A percentile compares a stretch with the other conserved stretches of the same genome.
These are phyloP conservation scores for Kryphioiulus occultus DNA, from an alignment of 2,888 invertebrate genomes.

Conservation along the genomic window DNA sequence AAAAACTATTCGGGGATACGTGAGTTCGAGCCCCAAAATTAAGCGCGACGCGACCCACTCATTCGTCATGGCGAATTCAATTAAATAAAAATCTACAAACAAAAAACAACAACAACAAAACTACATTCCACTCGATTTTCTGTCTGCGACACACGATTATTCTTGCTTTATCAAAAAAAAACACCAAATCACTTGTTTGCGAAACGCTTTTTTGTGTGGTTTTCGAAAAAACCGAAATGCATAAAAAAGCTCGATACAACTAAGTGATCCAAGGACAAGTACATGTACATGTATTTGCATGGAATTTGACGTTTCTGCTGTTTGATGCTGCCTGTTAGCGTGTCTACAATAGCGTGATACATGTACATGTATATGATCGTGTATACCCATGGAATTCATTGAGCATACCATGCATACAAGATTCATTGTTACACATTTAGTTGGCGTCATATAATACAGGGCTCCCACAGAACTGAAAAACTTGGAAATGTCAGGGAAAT, in stretches of 20 bases:
- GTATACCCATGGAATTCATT: too few relatives aligned
- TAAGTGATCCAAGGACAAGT: not conserved
- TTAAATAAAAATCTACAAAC: not conserved
- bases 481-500: too few relatives aligned
- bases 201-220: not conserved
- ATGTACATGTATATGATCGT: not conserved
- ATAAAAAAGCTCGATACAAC: not conserved
- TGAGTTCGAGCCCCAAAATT: not conserved
- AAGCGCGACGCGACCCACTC: not conserved
- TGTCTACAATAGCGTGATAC: not conserved
- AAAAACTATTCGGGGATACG: not conserved
- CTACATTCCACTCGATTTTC: not conserved
- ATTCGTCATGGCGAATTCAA: not conserved
- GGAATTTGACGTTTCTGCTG: not conserved
- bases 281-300: too few relatives aligned
- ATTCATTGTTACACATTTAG: too few relatives aligned
- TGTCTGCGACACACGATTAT: not conserved
- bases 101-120: not conserved
- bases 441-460: too few relatives aligned
- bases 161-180: not conserved
- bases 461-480: too few relatives aligned
- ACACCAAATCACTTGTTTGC: not conserved
- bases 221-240: not conserved
- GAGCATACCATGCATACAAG: too few relatives aligned
- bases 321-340: not conserved